A percentile compares a stretch with the other conserved stretches of the same genome.
Evolutionary conservation across 2,113 vertebrate genomes (phyloP).

Genomic region (Eolophus roseicapilla): DNA sequence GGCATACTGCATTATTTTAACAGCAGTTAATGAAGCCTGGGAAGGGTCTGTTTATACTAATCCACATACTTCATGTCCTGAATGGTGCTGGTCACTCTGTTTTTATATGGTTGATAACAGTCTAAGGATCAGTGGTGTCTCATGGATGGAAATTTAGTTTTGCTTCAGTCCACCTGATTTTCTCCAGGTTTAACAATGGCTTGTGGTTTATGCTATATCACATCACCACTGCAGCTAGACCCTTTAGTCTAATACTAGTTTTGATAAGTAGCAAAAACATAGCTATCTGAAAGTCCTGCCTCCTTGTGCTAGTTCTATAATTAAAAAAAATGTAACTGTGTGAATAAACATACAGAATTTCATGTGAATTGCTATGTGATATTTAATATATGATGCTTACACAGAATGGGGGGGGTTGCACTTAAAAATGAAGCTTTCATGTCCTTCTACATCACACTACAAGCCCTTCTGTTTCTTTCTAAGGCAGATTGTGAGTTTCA

Average conservation of each 20-base stretch:
- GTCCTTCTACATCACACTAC: background rate
- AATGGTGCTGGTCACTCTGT: background rate
- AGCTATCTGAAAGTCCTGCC: background rate
- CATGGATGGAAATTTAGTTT: background rate
- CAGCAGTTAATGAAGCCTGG: background rate
- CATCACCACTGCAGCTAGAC: background rate
- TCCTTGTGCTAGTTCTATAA: background rate
- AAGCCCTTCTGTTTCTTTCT: background rate
- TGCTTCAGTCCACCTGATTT: background rate
- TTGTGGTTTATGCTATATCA: background rate
- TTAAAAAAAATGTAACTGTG: background rate
- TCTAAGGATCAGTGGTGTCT: background rate
- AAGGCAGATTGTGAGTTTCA: background rate
- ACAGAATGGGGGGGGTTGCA: too few species aligned
- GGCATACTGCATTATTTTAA: background rate
- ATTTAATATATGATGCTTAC: background rate
- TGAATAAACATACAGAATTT: background rate
- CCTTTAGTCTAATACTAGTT: background rate
- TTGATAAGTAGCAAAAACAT: background rate
- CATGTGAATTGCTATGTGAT: background rate
- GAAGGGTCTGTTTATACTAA: background rate
- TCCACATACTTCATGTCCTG: background rate
- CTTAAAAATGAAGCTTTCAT: background rate
- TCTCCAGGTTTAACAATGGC: background rate
- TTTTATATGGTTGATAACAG: background rate